phyloP scores from a whole-genome alignment of 2,113 vertebrate species.

The Prietella phreatophila region DNA sequence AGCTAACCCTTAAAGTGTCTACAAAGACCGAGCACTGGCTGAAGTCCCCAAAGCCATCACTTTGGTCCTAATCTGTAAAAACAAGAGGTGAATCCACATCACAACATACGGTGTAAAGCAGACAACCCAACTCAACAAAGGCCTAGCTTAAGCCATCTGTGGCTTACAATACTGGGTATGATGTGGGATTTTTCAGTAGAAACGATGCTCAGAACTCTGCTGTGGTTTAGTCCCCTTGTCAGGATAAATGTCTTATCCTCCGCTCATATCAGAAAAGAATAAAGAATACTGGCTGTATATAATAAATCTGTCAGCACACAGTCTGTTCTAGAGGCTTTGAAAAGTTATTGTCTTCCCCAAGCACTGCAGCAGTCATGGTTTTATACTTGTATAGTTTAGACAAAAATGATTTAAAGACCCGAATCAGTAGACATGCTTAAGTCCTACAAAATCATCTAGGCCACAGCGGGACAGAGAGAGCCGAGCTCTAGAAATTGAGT shows the following conservation, averaged over 20 bases:
- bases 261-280: constrained; percentile 11
- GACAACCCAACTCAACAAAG: constrained; percentile 43
- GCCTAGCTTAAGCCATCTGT: constrained; percentile 39
- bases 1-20: constrained; percentile 50
- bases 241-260: constrained; percentile 29
- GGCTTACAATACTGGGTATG: constrained; percentile 63
- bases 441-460: constrained; percentile 44
- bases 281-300: constrained; percentile 27
- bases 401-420: constrained; percentile 41
- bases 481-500: constrained; percentile 51
- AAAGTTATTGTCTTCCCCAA: constrained; percentile 36
- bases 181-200: constrained; percentile 73
- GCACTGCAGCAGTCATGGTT: constrained; percentile 21
- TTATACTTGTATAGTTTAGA: constrained; percentile 37
- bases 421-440: constrained; percentile 40
- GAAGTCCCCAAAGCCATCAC: constrained; percentile 43
- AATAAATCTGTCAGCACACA: constrained; percentile 26
- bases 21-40: constrained; percentile 51
- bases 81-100: constrained; percentile 55
- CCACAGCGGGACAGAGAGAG: constrained; percentile 30
- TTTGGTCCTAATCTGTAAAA: constrained; percentile 62
- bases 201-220: constrained; percentile 35
- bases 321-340: neutral
- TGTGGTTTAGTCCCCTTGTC: constrained; percentile 18
- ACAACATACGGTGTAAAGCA: constrained; percentile 36